A percentile compares a stretch with the other conserved stretches of the same genome.
Conservation (phyloP, 2,113 vertebrate genomes). For the Conger conger region DNA sequence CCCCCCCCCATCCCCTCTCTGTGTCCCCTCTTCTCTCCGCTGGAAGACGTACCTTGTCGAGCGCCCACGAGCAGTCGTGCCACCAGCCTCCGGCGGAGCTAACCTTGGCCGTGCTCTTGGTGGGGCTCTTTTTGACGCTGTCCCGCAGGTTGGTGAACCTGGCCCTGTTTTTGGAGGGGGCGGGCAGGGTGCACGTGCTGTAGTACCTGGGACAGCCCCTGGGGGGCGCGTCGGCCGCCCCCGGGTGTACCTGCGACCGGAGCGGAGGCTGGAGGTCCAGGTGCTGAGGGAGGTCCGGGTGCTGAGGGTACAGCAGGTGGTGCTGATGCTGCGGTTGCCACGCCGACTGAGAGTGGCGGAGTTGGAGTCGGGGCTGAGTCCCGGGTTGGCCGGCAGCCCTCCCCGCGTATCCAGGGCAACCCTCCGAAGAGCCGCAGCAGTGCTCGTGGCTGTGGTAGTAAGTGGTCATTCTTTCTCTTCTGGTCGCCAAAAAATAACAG, state of each 20-base stretch:
- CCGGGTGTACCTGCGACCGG: constrained; percentile 30
- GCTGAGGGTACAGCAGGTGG: constrained; percentile 39
- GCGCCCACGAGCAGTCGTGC: constrained; percentile 67
- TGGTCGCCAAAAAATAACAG: neutral
- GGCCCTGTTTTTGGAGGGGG: constrained; percentile 64
- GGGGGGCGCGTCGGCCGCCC: too few species aligned
- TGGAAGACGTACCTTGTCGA: constrained; percentile 60
- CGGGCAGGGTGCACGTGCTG: constrained; percentile 71
- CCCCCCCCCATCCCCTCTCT: neutral
- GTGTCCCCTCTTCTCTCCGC: neutral
- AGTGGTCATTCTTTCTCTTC: constrained; percentile 59
- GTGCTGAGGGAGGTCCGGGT: constrained; percentile 30
- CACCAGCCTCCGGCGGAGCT: constrained; percentile 63
- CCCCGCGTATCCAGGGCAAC: constrained; percentile 38
- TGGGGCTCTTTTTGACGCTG: constrained; percentile 80
- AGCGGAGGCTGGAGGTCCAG: constrained; percentile 45
- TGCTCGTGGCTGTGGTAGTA: constrained; percentile 70
- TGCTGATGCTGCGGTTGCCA: constrained; percentile 42
- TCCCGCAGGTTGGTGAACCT: constrained; percentile 76
- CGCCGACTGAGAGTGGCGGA: constrained; percentile 53
- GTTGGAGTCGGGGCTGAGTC: constrained; percentile 41
- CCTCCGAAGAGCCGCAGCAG: constrained; percentile 62
- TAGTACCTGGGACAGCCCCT: constrained; percentile 42
- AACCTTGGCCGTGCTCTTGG: constrained; percentile 77
- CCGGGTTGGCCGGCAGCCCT: constrained; percentile 42